Evolutionary conservation across 2,113 vertebrate species (phyloP), one percentile per base, ranked within the genome.

Genomic region (Morone saxatilis): DNA sequence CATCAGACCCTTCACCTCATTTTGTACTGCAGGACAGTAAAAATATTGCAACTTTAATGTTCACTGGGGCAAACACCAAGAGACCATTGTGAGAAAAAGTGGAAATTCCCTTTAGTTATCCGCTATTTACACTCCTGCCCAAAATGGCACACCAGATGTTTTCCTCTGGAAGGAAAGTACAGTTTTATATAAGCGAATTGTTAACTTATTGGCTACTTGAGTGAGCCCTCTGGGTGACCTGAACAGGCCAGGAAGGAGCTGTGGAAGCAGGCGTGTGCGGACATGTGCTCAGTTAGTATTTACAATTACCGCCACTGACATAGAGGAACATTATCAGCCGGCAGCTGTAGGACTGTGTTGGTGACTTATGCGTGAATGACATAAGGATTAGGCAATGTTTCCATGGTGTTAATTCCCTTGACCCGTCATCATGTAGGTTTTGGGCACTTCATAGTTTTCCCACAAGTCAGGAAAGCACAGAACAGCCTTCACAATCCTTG

Each of bases 81-180:
- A 71, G 38, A 72, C 17, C 5, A 43, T 14, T 19, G 20, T 38
- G 59, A 43, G 8, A 75, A 57, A 57, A 65, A 25, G 40, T 48
- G 43, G 60, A 78, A 76, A 78, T 9, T 81, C 53, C 45, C 51
- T 77, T 53, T n/a, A 47, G 17, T 68, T 71, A 51, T 31, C 22
- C 54, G 41, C 45, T 62, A 25, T 80, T 73, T 66, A 47, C 57
- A 38, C 61, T 51, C 41, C 51, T 61, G 72, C 12, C 63, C 63
- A 61, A 87, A 85, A 86, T 71, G 84, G 53, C 80, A 65, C 48
- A 80, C 85, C 91, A 91, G 83, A 85, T 90, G 85, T 88, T 88
- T 90, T 84, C 79, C 71, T 71, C 41, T 82, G 43, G 75, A 81
- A 53, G 36, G 51, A 78, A 81, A 80, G 60, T 40, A 62, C 8